A percentile compares a stretch with the other conserved stretches of the same genome.
phyloP scores from a whole-genome alignment of 1,140 invertebrate genomes.

The Euwallacea fornicatus region DNA sequence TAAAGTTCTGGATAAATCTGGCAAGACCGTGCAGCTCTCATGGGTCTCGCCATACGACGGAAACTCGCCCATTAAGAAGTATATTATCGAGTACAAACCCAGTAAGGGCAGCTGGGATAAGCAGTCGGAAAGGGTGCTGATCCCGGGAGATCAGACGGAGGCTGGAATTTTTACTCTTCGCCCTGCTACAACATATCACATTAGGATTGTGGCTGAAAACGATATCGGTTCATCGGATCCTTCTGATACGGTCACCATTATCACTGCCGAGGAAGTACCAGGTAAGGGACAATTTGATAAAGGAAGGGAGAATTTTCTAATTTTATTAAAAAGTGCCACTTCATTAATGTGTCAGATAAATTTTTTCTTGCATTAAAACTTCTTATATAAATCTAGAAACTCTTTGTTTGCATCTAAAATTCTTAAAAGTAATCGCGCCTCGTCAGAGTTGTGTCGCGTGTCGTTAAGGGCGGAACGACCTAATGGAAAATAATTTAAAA shows the following conservation, averaged over 20 bases:
- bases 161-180: constrained; percentile 85
- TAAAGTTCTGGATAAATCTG: constrained; percentile 89
- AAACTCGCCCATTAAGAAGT: constrained; percentile 90
- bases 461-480: no score
- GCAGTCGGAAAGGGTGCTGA: constrained; percentile 81
- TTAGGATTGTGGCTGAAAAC: constrained; percentile 92
- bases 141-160: constrained; percentile 82
- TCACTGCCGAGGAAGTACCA: constrained; percentile 93
- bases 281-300: constrained; percentile 3
- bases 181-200: constrained; percentile 90
- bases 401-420: no score
- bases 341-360: no score
- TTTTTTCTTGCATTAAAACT: no score
- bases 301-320: no score
- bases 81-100: constrained; percentile 91
- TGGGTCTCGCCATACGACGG: constrained; percentile 95
- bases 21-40: constrained; percentile 83
- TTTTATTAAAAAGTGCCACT: no score
- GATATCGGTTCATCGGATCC: constrained; percentile 89
- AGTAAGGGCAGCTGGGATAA: constrained; percentile 83
- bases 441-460: no score
- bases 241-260: constrained; percentile 89
- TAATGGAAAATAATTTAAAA: no score
- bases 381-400: no score
- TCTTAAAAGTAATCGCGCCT: no score